These are phyloP conservation scores for Synanthedon myopaeformis DNA, from an alignment of 2,888 invertebrate genomes.

Conservation along the genomic window DNA sequence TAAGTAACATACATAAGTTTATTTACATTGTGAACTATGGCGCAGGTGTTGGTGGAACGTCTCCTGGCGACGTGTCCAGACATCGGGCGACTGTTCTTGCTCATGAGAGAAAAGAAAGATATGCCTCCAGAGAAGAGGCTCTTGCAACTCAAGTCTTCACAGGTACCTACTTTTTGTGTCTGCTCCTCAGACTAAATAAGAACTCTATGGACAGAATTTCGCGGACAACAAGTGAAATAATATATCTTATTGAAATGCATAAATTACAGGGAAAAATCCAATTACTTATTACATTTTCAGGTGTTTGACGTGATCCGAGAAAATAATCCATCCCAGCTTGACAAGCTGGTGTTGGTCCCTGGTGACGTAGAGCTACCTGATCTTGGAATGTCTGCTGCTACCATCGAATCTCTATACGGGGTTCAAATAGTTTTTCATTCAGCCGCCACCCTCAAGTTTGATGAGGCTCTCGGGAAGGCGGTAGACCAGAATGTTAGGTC, in stretches of 20 bases:
- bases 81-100: slow-evolving; percentile 71
- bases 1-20: too few species aligned
- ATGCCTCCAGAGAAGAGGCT: slow-evolving; percentile 62
- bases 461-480: slow-evolving; percentile 79
- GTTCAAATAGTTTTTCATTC: slow-evolving; percentile 82
- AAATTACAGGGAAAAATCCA: too few species aligned
- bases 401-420: slow-evolving; percentile 61
- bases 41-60: slow-evolving; percentile 75
- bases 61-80: slow-evolving; percentile 76
- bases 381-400: slow-evolving; percentile 66
- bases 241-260: too few species aligned
- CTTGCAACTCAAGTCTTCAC: slow-evolving; percentile 70
- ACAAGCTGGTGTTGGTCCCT: slow-evolving; percentile 74
- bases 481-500: slow-evolving; percentile 83
- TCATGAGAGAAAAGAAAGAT: slow-evolving; percentile 73
- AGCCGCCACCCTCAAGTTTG: slow-evolving; percentile 86
- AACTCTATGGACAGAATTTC: too few species aligned
- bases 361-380: slow-evolving; percentile 73
- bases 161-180: slow-evolving; percentile 39
- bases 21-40: too few species aligned
- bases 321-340: slow-evolving; percentile 65
- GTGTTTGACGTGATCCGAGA: slow-evolving; percentile 73
- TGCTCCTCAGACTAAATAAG: too few species aligned
- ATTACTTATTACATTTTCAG: slow-evolving; percentile 29
- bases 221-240: too few species aligned